These are phyloP conservation scores for Vireo altiloquus DNA, from an alignment of 2,113 vertebrate genomes.

Conservation along the genomic window DNA sequence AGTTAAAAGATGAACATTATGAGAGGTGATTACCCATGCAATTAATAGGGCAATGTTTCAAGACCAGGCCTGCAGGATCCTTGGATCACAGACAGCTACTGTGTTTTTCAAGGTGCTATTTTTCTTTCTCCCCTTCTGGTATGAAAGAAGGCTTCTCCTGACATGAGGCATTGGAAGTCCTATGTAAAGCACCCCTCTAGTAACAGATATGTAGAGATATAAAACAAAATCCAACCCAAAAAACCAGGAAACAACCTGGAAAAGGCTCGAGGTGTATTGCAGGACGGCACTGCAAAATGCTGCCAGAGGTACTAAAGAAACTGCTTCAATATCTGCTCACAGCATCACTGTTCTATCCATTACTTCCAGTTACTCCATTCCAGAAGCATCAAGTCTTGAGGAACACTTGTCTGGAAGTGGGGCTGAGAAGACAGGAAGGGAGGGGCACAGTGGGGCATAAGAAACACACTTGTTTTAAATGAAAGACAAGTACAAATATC, in stretches of 20 bases:
- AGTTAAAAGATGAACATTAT: background rate
- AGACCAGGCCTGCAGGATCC: background rate
- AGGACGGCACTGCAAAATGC: background rate
- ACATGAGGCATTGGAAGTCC: background rate
- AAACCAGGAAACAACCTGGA: background rate
- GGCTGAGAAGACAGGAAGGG: background rate
- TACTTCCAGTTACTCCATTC: background rate
- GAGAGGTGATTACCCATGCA: background rate
- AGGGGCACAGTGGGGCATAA: background rate
- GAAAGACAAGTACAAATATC: background rate
- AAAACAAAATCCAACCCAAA: background rate
- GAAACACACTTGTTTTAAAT: background rate
- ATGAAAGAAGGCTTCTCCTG: background rate
- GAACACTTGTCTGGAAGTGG: background rate
- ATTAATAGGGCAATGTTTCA: background rate
- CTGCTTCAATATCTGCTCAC: background rate
- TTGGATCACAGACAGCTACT: background rate
- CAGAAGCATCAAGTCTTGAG: background rate
- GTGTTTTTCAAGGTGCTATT: background rate
- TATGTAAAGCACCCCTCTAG: background rate
- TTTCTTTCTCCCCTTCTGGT: background rate
- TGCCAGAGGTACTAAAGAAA: background rate
- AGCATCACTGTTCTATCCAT: background rate
- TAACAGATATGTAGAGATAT: background rate
- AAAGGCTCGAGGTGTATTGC: background rate